phyloP scores from a whole-genome alignment of 1,140 invertebrate species.

The Holotrichia oblita region DNA sequence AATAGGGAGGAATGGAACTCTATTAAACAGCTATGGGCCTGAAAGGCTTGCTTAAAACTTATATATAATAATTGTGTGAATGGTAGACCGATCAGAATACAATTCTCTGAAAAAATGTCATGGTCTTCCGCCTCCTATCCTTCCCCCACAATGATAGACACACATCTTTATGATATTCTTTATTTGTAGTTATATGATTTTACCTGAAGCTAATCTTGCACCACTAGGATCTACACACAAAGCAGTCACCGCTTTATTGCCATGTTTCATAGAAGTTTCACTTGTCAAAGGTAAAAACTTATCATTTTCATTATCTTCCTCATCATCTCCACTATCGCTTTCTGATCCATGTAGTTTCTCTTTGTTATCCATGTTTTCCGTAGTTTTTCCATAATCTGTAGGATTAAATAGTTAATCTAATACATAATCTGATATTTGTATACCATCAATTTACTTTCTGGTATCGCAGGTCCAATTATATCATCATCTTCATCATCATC shows the following conservation, averaged over 20 bases:
- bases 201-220: slow-evolving; percentile 82
- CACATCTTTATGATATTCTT: too few relatives aligned
- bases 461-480: slow-evolving; percentile 70
- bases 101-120: too few relatives aligned
- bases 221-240: slow-evolving; percentile 92
- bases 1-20: too few relatives aligned
- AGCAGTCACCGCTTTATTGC: slow-evolving; percentile 86
- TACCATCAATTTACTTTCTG: slow-evolving; percentile 48
- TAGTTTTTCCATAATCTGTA: not conserved
- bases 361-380: not conserved
- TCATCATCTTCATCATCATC: slow-evolving; percentile 64
- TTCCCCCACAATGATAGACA: too few relatives aligned
- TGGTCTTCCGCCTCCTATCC: too few relatives aligned
- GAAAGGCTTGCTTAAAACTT: too few relatives aligned
- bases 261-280: slow-evolving; percentile 87
- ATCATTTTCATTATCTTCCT: slow-evolving; percentile 67
- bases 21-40: too few relatives aligned
- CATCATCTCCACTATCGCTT: slow-evolving; percentile 65
- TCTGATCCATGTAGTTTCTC: slow-evolving; percentile 53
- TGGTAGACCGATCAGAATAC: too few relatives aligned
- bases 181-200: too few relatives aligned
- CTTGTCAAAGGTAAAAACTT: slow-evolving; percentile 79
- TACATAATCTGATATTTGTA: not conserved
- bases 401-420: not conserved
- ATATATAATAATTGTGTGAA: too few relatives aligned